phyloP scores from a whole-genome alignment of 2,113 vertebrate genomes.

The Scomber colias region DNA sequence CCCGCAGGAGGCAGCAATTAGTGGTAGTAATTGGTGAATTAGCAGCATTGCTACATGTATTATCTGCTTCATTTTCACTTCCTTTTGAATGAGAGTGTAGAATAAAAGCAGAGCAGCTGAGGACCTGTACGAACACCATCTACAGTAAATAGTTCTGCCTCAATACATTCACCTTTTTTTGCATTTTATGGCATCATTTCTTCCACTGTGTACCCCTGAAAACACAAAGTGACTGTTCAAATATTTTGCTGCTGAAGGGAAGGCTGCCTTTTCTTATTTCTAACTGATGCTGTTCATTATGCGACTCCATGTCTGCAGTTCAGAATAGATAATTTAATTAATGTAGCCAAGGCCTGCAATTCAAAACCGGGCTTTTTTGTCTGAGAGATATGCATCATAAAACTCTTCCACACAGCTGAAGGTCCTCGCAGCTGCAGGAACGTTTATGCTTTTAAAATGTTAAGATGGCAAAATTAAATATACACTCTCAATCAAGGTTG shows the following conservation, averaged over 20 bases:
- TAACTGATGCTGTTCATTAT: conserved; percentile 35
- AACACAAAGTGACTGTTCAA: conserved; percentile 16
- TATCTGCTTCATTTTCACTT: conserved; percentile 22
- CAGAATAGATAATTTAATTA: conserved; percentile 76
- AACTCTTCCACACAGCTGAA: conserved; percentile 63
- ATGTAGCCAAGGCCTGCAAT: conserved; percentile 71
- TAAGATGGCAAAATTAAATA: conserved; percentile 49
- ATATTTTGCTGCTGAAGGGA: conserved; percentile 16
- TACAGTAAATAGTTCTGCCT: neutral
- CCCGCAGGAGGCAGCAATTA: conserved; percentile 89
- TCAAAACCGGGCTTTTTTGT: conserved; percentile 67
- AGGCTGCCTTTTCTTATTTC: conserved; percentile 47
- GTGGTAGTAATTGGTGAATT: conserved; percentile 85
- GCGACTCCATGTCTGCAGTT: conserved; percentile 35
- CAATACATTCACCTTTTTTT: neutral
- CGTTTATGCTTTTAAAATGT: conserved; percentile 56
- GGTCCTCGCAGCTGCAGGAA: conserved; percentile 26
- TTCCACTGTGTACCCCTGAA: neutral
- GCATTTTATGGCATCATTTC: conserved; percentile 24
- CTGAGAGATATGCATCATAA: conserved; percentile 79
- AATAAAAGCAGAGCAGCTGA: neutral
- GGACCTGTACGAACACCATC: neutral
- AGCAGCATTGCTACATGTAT: conserved; percentile 59
- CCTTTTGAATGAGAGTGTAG: neutral
- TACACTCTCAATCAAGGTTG: conserved; percentile 56